phyloP scores from a whole-genome alignment of 1,140 invertebrate genomes.

The Parapsyche elsis region DNA sequence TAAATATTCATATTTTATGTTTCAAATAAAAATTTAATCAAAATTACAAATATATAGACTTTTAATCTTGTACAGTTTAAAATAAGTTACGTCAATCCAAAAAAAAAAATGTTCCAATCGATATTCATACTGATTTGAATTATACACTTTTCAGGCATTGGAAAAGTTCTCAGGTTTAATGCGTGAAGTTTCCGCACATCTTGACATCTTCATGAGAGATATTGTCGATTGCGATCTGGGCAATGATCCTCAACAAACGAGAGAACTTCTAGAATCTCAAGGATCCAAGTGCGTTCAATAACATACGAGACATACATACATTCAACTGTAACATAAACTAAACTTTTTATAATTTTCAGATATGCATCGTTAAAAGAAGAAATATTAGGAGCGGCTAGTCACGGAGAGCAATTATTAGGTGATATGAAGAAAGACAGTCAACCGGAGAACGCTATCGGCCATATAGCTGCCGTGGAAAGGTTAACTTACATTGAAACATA shows the following conservation, averaged over 20 bases:
- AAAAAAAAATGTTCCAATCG: no score
- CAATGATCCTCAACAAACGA: constrained; percentile 68
- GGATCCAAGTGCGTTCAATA: constrained; percentile 62
- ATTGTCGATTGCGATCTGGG: constrained; percentile 75
- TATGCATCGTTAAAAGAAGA: constrained; percentile 75
- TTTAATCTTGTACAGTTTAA: no score
- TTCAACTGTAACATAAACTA: constrained; percentile 4
- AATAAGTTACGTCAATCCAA: no score
- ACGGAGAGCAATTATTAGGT: constrained; percentile 84
- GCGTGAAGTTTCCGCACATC: constrained; percentile 84
- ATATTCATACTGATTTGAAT: constrained; percentile 26
- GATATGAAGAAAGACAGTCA: constrained; percentile 71
- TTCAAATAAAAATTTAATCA: no score
- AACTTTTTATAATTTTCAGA: constrained; percentile 55
- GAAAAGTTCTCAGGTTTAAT: constrained; percentile 94
- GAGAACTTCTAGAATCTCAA: constrained; percentile 68
- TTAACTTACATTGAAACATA: constrained; percentile 59
- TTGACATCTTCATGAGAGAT: constrained; percentile 86
- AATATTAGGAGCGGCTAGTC: constrained; percentile 81
- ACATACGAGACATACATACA: no score
- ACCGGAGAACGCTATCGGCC: constrained; percentile 80
- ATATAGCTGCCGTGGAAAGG: constrained; percentile 93
- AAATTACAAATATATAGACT: no score
- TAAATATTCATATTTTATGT: no score
- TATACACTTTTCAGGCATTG: constrained; percentile 77